These are phyloP conservation scores for Scolopax rusticola DNA, from an alignment of 2,797 vertebrate genomes.

Conservation along the genomic window DNA sequence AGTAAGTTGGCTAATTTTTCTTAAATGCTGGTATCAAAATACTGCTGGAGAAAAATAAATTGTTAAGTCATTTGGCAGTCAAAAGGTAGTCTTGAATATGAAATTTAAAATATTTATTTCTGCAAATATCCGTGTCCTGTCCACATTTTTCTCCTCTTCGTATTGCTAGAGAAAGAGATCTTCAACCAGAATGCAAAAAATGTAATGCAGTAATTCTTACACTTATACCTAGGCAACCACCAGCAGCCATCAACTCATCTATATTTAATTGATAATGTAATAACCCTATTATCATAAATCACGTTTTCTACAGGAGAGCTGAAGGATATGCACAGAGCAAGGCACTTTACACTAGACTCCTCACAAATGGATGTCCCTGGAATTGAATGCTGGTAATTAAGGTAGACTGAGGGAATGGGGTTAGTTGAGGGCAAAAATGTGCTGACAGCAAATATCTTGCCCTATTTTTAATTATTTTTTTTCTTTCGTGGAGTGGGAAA, in stretches of 20 bases:
- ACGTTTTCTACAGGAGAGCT: background rate
- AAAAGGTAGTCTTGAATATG: background rate
- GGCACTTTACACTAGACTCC: rapidly evolving
- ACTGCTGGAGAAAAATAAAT: background rate
- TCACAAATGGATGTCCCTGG: background rate
- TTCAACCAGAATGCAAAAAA: background rate
- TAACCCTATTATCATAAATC: background rate
- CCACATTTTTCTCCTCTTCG: background rate
- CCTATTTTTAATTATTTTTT: background rate
- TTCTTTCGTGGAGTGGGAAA: background rate
- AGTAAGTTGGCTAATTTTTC: background rate
- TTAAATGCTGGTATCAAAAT: background rate
- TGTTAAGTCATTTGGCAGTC: background rate
- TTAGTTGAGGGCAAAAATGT: background rate
- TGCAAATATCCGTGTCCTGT: background rate
- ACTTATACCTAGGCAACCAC: background rate
- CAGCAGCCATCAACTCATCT: background rate
- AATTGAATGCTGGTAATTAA: background rate
- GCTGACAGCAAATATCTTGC: background rate
- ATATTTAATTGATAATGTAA: background rate
- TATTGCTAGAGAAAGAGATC: background rate
- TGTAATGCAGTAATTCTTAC: background rate
- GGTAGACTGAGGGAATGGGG: background rate
- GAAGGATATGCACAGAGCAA: background rate
- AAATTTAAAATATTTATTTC: background rate